A percentile compares a stretch with the other conserved stretches of the same genome.
Conservation (phyloP, 1,140 invertebrate species). For the Coenobita brevimanus region DNA sequence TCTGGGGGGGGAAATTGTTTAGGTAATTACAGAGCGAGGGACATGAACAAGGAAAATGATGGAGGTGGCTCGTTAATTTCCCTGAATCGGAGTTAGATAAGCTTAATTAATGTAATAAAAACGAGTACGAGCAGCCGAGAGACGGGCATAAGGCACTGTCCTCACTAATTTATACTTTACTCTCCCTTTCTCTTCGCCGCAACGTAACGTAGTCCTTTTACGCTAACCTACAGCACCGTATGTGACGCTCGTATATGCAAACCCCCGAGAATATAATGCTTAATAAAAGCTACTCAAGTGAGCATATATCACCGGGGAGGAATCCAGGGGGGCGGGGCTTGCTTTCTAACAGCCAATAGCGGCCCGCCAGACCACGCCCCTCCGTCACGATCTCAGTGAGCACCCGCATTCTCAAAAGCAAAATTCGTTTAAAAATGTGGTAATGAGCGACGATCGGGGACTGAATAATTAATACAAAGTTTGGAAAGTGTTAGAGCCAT, state of each 20-base stretch:
- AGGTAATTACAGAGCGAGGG: slow-evolving; percentile 23
- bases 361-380: slow-evolving; percentile 16
- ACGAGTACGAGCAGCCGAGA: not conserved
- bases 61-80: slow-evolving; percentile 35
- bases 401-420: not conserved
- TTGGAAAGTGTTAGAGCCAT: too few species aligned
- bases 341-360: slow-evolving; percentile 45
- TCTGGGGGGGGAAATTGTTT: slow-evolving; percentile 38
- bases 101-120: slow-evolving; percentile 51
- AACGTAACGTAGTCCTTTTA: not conserved
- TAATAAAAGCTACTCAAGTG: slow-evolving; percentile 48
- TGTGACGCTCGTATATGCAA: not conserved
- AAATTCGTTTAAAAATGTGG: too few species aligned
- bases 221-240: too few species aligned
- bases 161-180: not conserved
- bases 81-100: slow-evolving; percentile 41
- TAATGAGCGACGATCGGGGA: too few species aligned
- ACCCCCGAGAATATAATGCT: slow-evolving; percentile 3
- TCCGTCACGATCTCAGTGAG: slow-evolving; percentile 44
- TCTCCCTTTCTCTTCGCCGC: not conserved
- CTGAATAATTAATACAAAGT: too few species aligned
- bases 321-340: slow-evolving; percentile 29
- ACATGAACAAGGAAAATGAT: slow-evolving; percentile 42
- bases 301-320: slow-evolving; percentile 51
- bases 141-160: not conserved